Percentiles rank a stretch among this genome's conserved stretches.
Evolutionary conservation across 2,888 invertebrate genomes (phyloP).

Genomic region (Diarsia dahlii): DNA sequence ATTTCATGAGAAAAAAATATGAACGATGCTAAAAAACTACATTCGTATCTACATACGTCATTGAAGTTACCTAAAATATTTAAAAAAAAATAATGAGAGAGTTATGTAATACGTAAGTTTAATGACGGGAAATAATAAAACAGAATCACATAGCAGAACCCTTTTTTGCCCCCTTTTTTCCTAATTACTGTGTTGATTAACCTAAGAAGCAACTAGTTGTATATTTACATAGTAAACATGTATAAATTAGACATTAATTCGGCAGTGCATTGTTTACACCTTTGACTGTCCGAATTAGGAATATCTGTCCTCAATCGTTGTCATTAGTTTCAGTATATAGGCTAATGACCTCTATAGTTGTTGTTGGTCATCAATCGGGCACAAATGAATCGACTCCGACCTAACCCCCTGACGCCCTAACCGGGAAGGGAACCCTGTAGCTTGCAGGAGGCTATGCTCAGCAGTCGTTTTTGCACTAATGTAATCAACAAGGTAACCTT

Average conservation of each 20-base stretch:
- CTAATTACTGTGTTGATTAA: not conserved
- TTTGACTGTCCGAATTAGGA: not conserved
- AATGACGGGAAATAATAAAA: slow-evolving; percentile 25
- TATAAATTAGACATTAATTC: not conserved
- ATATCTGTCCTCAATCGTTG: not conserved
- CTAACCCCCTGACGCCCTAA: no score
- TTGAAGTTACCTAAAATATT: not conserved
- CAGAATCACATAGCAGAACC: not conserved
- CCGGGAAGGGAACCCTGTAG: no score
- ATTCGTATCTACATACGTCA: not conserved
- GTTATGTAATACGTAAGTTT: not conserved
- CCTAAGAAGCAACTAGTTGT: no score
- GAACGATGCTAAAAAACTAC: not conserved
- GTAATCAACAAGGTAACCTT: not conserved
- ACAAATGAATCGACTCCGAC: no score
- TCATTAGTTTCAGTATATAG: not conserved
- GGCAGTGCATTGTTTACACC: not conserved
- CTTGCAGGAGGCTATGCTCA: not conserved
- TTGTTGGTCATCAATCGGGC: not conserved
- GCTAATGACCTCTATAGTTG: slow-evolving; percentile 5
- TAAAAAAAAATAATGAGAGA: no score
- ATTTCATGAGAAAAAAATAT: slow-evolving; percentile 9
- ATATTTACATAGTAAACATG: not conserved
- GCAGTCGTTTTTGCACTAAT: not conserved
- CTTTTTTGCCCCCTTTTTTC: not conserved